phyloP scores from a whole-genome alignment of 2,113 vertebrate species.

The Equus quagga region DNA sequence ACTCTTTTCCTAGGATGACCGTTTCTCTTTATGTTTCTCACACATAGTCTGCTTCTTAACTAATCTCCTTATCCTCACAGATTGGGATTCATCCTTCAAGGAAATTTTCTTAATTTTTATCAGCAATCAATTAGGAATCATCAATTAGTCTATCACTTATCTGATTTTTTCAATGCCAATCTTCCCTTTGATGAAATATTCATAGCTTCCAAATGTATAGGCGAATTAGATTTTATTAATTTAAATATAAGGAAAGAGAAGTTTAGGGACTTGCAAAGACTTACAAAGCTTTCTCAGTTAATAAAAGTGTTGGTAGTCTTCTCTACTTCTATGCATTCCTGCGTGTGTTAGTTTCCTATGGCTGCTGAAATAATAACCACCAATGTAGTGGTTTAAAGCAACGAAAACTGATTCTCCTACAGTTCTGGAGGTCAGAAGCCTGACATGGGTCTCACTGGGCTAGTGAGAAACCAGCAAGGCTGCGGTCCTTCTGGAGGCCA shows the following conservation, averaged over 20 bases:
- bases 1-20: background rate
- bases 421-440: background rate
- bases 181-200: background rate
- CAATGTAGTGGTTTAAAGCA: background rate
- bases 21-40: background rate
- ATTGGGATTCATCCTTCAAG: background rate
- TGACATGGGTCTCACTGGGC: background rate
- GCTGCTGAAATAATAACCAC: background rate
- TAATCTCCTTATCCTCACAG: background rate
- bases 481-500: background rate
- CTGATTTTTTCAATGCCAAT: background rate
- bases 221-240: background rate
- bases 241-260: background rate
- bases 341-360: background rate
- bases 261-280: background rate
- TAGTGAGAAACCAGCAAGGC: background rate
- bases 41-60: background rate
- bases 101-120: background rate
- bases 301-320: background rate
- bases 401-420: background rate
- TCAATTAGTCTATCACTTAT: background rate
- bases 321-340: background rate
- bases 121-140: background rate
- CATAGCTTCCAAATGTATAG: background rate
- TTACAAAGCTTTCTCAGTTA: background rate